Evolutionary conservation across 1,140 invertebrate species (phyloP), one percentile per base, ranked within the genome.

Genomic region (Eumeta japonica): DNA sequence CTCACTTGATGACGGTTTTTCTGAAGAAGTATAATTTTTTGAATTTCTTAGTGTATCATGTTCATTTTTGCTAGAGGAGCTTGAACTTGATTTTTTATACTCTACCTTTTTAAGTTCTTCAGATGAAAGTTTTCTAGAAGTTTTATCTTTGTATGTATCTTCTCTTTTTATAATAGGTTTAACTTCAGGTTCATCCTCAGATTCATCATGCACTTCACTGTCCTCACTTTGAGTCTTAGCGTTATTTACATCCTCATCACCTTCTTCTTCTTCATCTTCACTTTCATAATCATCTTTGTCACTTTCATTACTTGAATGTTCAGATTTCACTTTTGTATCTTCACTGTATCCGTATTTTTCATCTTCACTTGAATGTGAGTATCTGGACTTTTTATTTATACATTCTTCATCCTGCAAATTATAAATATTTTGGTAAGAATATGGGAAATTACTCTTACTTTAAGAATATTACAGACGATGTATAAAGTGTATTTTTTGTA

Each of bases 341-440:
- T 24, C 20, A 24, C 20, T 24, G 20, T 24, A n/a, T n/a, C n/a
- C 59, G 31, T 58, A 43, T 29, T 54, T 49, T 48, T 63, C 45
- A 39, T 46, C 3, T 16, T 67, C 46, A 56, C 53, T 57, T 18
- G 46, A 43, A 41, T 37, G 51, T 36, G 45, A 45, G 18, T 60
- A 48, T 48, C 52, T 66, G 15, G 50, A 56, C 34, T 56, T 65
- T 40, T 70, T 71, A 29, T 12, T 40, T 36, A 60, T 40, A 36
- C 44, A 39, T 39, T 68, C 57, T 38, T 68, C 63, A 35, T 71
- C 66, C 68, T 73, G 29, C 13, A 50, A 50, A 7, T 27, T n/a
- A 13, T 5, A 4, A 30, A 30, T 10, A 30, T 7, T 24, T 24
- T 7, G n/a, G 20, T n/a, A 24, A 7, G 20, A 24, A 24, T n/a